phyloP scores from a whole-genome alignment of 2,888 invertebrate genomes.

The Polyommatus icarus region DNA sequence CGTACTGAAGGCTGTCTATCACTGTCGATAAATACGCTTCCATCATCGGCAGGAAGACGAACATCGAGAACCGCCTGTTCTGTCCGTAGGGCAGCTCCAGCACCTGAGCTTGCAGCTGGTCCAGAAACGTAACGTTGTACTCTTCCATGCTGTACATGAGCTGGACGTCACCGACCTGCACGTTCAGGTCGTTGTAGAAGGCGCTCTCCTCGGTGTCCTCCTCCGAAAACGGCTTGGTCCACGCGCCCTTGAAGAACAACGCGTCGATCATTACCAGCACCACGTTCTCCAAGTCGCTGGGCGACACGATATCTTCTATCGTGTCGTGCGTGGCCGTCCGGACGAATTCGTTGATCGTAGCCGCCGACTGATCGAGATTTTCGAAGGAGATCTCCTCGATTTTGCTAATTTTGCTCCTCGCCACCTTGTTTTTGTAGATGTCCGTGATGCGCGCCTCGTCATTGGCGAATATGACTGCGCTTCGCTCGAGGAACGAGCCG shows the following conservation, averaged over 20 bases:
- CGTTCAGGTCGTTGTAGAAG: constrained; percentile 56
- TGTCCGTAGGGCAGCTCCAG: constrained; percentile 64
- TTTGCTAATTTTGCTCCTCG: constrained; percentile 49
- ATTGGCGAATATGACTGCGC: constrained; percentile 58
- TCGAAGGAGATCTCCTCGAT: constrained; percentile 52
- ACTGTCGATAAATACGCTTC: constrained; percentile 65
- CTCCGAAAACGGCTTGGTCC: constrained; percentile 54
- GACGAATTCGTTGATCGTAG: constrained; percentile 52
- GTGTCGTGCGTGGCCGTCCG: constrained; percentile 51
- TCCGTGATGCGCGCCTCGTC: constrained; percentile 47
- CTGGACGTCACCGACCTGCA: constrained; percentile 59
- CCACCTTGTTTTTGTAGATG: constrained; percentile 47
- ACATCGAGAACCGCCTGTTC: constrained; percentile 79
- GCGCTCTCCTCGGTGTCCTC: constrained; percentile 53
- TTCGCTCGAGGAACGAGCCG: constrained; percentile 52
- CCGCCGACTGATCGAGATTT: constrained; percentile 49
- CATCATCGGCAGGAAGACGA: constrained; percentile 80
- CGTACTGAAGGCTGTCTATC: constrained; percentile 66
- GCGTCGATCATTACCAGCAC: constrained; percentile 58
- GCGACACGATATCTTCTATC: constrained; percentile 57
- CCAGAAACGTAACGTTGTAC: constrained; percentile 49
- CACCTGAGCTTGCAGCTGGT: constrained; percentile 52
- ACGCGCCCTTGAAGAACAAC: constrained; percentile 63
- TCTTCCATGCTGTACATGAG: constrained; percentile 53
- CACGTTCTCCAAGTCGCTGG: constrained; percentile 53